Conservation (phyloP, 2,888 invertebrate species). For the Sphaerophoria rueppellii region DNA sequence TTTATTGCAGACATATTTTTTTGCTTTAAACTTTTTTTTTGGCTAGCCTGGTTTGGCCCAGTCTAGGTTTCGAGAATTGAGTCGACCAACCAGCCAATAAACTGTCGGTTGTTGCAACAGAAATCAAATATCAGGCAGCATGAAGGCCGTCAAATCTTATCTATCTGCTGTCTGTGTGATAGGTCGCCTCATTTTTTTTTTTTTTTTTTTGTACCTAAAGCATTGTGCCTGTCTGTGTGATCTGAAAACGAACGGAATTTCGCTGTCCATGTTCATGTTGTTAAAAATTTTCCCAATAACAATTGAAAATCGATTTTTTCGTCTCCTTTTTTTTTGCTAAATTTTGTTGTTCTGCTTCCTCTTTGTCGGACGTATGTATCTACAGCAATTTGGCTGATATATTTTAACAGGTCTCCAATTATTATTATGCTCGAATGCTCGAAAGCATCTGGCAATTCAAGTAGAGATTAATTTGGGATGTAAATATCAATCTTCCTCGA, state of each 20-base stretch:
- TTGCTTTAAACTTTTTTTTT: neutral
- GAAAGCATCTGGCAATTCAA: slow-evolving; percentile 31
- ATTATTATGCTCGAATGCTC: slow-evolving; percentile 35
- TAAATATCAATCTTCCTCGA: neutral
- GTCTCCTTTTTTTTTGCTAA: neutral
- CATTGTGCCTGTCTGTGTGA: neutral
- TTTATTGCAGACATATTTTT: slow-evolving; percentile 34
- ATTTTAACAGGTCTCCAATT: slow-evolving; percentile 16
- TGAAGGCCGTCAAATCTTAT: slow-evolving; percentile 54
- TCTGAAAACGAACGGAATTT: neutral
- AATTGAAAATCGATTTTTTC: slow-evolving; percentile 43
- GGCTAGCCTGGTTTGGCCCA: slow-evolving; percentile 16
- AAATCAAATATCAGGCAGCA: slow-evolving; percentile 48
- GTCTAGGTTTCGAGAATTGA: slow-evolving; percentile 17
- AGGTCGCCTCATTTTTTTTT: neutral
- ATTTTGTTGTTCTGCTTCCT: neutral
- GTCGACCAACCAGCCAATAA: slow-evolving; percentile 2
- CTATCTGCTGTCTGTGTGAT: slow-evolving; percentile 31
- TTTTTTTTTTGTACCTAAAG: neutral
- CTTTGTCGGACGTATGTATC: neutral
- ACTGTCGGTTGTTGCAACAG: slow-evolving; percentile 27
- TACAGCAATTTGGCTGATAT: neutral
- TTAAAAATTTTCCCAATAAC: slow-evolving; percentile 42
- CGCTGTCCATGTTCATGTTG: slow-evolving; percentile 23
- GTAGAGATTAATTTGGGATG: neutral